Conservation (phyloP, 2,888 invertebrate species). For the Lissocephala sabroskyi region DNA sequence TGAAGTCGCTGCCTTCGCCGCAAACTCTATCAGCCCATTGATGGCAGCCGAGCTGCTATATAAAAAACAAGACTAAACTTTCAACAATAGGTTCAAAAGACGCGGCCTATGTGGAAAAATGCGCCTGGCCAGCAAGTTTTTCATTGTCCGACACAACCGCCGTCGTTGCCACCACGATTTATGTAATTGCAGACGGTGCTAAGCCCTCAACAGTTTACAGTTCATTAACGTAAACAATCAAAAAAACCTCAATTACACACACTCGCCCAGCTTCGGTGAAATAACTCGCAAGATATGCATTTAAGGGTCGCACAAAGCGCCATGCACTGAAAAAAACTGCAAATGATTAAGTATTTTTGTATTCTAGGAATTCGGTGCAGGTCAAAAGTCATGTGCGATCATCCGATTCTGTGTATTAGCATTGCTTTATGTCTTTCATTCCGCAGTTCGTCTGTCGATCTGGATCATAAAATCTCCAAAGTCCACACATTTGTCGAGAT, state of each 20-base stretch:
- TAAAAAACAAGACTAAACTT: conserved; percentile 21
- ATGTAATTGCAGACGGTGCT: conserved; percentile 43
- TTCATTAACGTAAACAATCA: conserved; percentile 10
- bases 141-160: conserved; percentile 7
- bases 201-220: conserved; percentile 23
- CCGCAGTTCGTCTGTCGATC: no score
- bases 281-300: neutral
- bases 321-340: neutral
- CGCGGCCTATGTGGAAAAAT: conserved; percentile 49
- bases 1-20: conserved; percentile 36
- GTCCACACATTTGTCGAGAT: no score
- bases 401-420: no score
- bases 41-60: conserved; percentile 14
- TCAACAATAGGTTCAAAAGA: conserved; percentile 28
- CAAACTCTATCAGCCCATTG: conserved; percentile 24
- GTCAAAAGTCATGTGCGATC: no score
- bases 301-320: neutral
- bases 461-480: no score
- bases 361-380: no score
- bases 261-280: conserved; percentile 8
- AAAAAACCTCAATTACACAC: conserved; percentile 1
- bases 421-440: no score
- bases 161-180: conserved; percentile 51
- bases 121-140: conserved; percentile 57
- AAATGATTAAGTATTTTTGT: no score